Base-by-base conservation (phyloP, 2,797 vertebrate genomes). In the Hephaestus fuliginosus region DNA sequence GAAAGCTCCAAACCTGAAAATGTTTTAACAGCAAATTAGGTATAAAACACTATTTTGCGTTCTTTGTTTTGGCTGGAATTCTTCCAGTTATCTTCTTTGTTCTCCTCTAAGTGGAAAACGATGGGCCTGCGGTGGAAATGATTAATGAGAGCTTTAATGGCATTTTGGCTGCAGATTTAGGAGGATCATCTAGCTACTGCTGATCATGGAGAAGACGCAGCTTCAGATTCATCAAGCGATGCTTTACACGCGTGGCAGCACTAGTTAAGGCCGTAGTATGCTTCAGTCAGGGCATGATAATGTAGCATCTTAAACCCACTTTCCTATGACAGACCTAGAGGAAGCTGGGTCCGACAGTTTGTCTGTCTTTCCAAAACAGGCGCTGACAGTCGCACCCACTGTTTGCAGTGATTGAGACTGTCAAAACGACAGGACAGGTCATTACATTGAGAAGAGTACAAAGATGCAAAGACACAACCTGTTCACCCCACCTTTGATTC, bases 91-190 rank as follows among this genome's bases (percentile, higher is more conserved):
- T 33, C 30, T 51, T 25, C 48, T 69, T 69, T 44, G 48, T 61
- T 44, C 18, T 49, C 7, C 4, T 12, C 28, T 33, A 13, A 44
- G 17, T 66, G 20, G 51, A 64, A 74, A 65, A 57, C n/a, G 49
- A 55, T 56, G 39, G 55, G 61, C 39, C 74, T n/a, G 33, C 36
- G 22, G n/a, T 25, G 39, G 28, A 28, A 63, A 22, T 76, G 46
- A 61, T 70, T 25, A 53, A 52, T 52, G 46, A 44, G 39, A 11
- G 65, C 36, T 61, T 76, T n/a, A 15, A 30, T 60, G 28, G 33
- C 13, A 25, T 46, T 60, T 36, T 6, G 2, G 22, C 25, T 53
- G 48, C n/a, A 15, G 7, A 55, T 74, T 46, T 25, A 25, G 41
- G 25, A 58, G 43, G n/a, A 25, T 39, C 14, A 12, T 46, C 28